Percentiles rank a stretch among this genome's conserved stretches.
These are phyloP conservation scores for Stegostoma tigrinum DNA, from an alignment of 2,113 vertebrate genomes.

Conservation along the genomic window DNA sequence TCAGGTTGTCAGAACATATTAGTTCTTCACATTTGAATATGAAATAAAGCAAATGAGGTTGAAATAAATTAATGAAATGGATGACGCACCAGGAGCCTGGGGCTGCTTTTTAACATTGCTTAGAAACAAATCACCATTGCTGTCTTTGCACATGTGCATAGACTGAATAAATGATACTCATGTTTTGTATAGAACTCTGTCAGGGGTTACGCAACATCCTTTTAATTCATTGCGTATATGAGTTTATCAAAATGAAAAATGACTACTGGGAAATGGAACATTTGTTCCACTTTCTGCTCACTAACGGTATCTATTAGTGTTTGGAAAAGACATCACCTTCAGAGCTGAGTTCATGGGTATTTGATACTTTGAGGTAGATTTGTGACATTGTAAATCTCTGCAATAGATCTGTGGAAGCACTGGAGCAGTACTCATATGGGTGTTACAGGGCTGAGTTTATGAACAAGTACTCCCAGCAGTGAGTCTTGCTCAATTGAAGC, in stretches of 20 bases:
- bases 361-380: background rate
- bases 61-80: slow-evolving; percentile 35
- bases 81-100: background rate
- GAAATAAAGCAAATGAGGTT: slow-evolving; percentile 38
- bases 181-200: background rate
- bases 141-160: background rate
- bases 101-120: slow-evolving; percentile 29
- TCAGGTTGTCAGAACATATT: slow-evolving; percentile 35
- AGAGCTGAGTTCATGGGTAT: background rate
- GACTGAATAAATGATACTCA: background rate
- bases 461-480: background rate
- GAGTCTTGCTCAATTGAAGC: background rate
- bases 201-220: background rate
- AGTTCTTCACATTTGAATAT: slow-evolving; percentile 31
- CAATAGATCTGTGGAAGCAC: background rate
- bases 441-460: background rate
- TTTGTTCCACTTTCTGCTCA: slow-evolving; percentile 31
- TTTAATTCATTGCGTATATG: slow-evolving; percentile 26
- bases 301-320: slow-evolving; percentile 20
- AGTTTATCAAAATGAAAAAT: slow-evolving; percentile 19
- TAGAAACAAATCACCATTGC: slow-evolving; percentile 32
- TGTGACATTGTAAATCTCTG: slow-evolving; percentile 1
- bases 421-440: background rate
- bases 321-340: slow-evolving; percentile 29
- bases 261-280: slow-evolving; percentile 19